Evolutionary conservation across 2,888 invertebrate genomes (phyloP).

Genomic region (Athalia cordata): DNA sequence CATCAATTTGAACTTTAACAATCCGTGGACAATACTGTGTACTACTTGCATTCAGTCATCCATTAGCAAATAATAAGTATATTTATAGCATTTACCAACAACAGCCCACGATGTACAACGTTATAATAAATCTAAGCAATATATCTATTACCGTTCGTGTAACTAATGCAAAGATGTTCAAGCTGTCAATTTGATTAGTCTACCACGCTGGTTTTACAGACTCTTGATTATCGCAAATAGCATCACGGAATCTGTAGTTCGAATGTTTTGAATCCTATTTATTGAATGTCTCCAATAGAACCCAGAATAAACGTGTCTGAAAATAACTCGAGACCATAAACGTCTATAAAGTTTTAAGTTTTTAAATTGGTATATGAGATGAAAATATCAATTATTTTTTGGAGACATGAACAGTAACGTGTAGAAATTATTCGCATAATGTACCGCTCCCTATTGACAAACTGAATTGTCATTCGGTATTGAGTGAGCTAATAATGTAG

Average conservation of each 20-base stretch:
- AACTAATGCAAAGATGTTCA: slow-evolving; percentile 8
- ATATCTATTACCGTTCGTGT: background rate
- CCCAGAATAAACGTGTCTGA: background rate
- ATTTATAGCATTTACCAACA: background rate
- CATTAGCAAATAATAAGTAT: background rate
- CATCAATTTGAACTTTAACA: background rate
- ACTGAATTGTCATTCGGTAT: too few species aligned
- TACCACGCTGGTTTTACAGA: background rate
- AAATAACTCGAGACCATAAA: too few species aligned
- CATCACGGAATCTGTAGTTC: slow-evolving; percentile 1
- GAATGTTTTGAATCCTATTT: background rate
- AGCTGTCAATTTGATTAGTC: background rate
- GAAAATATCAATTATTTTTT: too few species aligned
- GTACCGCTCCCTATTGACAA: too few species aligned
- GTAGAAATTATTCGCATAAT: too few species aligned
- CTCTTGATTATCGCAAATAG: background rate
- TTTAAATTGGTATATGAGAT: too few species aligned
- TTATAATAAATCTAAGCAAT: slow-evolving; percentile 20
- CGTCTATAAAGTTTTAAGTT: too few species aligned
- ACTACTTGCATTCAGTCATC: background rate
- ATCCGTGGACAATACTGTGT: slow-evolving; percentile 31
- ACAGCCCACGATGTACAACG: slow-evolving; percentile 20
- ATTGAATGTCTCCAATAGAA: background rate
- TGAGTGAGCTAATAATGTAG: background rate
- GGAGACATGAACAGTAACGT: too few species aligned